Evolutionary conservation across 2,888 invertebrate species (phyloP).

Genomic region (Dione juno): DNA sequence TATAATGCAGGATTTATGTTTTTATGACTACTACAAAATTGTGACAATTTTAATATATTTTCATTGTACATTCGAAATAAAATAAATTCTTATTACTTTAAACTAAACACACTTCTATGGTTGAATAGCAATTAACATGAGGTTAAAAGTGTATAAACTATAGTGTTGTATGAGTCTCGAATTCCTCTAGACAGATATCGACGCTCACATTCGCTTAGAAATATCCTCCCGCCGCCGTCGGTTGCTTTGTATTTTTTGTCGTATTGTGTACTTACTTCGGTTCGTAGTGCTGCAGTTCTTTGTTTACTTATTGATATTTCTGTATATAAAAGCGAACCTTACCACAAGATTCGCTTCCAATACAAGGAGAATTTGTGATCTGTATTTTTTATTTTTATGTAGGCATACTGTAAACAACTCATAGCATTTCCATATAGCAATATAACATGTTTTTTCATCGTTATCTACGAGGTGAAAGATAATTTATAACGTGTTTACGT

Average conservation of each 20-base stretch:
- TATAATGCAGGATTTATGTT: background rate
- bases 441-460: slow-evolving; percentile 53
- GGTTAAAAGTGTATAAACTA: slow-evolving; percentile 38
- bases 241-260: slow-evolving; percentile 41
- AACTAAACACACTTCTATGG: background rate
- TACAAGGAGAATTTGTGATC: background rate
- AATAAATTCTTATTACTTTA: background rate
- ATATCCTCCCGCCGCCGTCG: slow-evolving; percentile 43
- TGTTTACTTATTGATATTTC: slow-evolving; percentile 41
- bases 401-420: slow-evolving; percentile 1
- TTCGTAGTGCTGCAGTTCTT: slow-evolving; percentile 34
- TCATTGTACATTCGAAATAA: background rate
- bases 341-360: slow-evolving; percentile 21
- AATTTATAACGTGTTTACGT: slow-evolving; percentile 67
- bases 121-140: slow-evolving; percentile 9
- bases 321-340: slow-evolving; percentile 28
- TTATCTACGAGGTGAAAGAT: slow-evolving; percentile 62
- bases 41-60: background rate
- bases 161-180: slow-evolving; percentile 48
- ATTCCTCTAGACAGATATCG: slow-evolving; percentile 50
- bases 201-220: slow-evolving; percentile 47
- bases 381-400: background rate
- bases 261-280: slow-evolving; percentile 44
- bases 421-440: too few relatives aligned
- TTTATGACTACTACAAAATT: background rate